Conservation (phyloP, 2,113 vertebrate species). For the Osmerus mordax region DNA sequence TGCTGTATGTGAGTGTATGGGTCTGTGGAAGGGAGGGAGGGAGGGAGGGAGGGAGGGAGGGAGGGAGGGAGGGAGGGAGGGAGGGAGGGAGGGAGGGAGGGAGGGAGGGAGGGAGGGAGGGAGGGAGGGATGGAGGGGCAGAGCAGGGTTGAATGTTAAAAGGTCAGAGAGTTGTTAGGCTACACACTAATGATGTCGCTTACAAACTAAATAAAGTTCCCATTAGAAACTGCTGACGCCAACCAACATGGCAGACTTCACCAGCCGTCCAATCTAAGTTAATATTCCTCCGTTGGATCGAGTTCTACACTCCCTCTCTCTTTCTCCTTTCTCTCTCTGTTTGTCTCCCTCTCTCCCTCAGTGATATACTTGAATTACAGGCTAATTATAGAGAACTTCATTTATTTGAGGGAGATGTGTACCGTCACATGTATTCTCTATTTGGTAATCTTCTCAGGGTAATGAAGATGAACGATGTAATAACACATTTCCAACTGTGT, state of each 20-base stretch:
- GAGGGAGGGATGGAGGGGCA: conserved; percentile 17
- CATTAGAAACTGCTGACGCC: conserved; percentile 50
- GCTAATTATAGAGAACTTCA: conserved; percentile 51
- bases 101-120: conserved; percentile 6
- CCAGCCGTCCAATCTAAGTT: too few species aligned
- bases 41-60: conserved; percentile 37
- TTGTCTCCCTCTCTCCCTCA: conserved; percentile 7
- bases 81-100: neutral
- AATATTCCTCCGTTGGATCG: too few species aligned
- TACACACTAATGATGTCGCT: conserved; percentile 53
- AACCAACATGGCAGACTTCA: neutral
- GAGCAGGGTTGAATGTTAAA: conserved; percentile 41
- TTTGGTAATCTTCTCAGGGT: conserved; percentile 46
- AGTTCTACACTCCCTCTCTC: conserved; percentile 7
- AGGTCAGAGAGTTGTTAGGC: conserved; percentile 50
- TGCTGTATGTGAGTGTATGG: neutral
- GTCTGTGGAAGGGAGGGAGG: neutral
- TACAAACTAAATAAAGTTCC: conserved; percentile 46
- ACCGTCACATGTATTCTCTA: conserved; percentile 35
- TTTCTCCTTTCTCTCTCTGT: neutral
- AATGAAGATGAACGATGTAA: conserved; percentile 60
- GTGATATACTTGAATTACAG: conserved; percentile 52
- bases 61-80: conserved; percentile 22
- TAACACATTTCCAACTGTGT: conserved; percentile 54
- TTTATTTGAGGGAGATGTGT: conserved; percentile 38